Evolutionary conservation across 2,113 vertebrate genomes (phyloP).

Genomic region (Pseudopodoces humilis): DNA sequence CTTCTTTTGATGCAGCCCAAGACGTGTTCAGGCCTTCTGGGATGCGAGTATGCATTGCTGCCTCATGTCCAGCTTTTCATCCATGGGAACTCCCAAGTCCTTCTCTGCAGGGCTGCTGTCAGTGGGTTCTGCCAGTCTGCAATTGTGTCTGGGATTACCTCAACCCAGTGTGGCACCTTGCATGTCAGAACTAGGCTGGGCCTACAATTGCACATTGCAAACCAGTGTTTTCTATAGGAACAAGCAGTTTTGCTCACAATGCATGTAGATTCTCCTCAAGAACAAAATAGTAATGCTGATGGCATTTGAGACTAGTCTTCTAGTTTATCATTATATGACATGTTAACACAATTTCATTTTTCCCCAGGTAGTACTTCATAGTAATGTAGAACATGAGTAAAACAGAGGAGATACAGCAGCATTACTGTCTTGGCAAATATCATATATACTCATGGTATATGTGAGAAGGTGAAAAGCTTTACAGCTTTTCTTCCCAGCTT

Average conservation of each 20-base stretch:
- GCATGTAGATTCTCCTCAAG: background rate
- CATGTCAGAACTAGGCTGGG: background rate
- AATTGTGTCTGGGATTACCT: background rate
- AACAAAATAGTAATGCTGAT: background rate
- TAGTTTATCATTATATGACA: background rate
- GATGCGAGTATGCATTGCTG: background rate
- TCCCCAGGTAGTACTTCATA: background rate
- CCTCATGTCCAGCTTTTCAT: background rate
- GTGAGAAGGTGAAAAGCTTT: background rate
- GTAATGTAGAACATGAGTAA: background rate
- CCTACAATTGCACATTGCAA: background rate
- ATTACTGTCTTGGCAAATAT: background rate
- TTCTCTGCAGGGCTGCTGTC: background rate
- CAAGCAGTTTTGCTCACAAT: background rate
- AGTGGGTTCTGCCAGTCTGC: background rate
- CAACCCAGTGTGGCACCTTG: background rate
- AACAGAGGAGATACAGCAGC: background rate
- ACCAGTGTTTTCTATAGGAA: background rate
- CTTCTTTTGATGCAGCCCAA: background rate
- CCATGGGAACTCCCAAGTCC: too few species aligned
- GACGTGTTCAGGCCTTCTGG: background rate
- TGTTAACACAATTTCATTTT: background rate
- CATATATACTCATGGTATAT: fast-evolving
- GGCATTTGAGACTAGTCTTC: background rate
- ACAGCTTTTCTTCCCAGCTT: background rate